A percentile compares a stretch with the other conserved stretches of the same genome.
phyloP scores from a whole-genome alignment of 2,113 vertebrate genomes.

The Phrynosoma platyrhinos region DNA sequence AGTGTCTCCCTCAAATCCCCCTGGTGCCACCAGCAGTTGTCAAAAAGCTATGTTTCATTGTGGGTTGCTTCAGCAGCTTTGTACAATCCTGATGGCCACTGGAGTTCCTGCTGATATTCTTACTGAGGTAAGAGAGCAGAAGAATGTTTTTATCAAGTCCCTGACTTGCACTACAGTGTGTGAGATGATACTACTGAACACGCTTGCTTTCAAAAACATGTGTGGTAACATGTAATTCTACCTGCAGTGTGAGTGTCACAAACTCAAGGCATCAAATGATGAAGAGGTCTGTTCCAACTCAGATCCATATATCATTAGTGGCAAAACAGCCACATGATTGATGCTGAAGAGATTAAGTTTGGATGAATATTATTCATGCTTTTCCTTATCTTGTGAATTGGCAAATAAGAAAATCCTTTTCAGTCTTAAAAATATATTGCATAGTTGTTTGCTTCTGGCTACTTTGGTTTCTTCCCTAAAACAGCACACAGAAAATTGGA shows the following conservation, averaged over 20 bases:
- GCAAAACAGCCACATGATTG: background rate
- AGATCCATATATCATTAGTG: background rate
- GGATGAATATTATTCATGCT: background rate
- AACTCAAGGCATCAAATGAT: background rate
- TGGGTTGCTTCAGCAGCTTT: conserved; percentile 93
- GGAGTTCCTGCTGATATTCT: conserved; percentile 97
- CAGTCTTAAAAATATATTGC: background rate
- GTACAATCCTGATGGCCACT: conserved; percentile 96
- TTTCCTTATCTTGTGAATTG: background rate
- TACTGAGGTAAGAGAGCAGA: conserved; percentile 84
- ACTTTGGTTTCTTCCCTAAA: background rate
- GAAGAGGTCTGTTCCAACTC: background rate
- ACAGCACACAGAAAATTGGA: background rate
- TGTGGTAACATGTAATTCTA: background rate
- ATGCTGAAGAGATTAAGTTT: background rate
- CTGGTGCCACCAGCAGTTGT: conserved; percentile 93
- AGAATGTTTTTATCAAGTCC: too few relatives aligned
- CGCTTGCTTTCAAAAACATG: background rate
- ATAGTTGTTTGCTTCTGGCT: background rate
- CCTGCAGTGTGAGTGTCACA: background rate
- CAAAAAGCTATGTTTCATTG: conserved; percentile 98
- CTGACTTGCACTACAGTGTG: background rate
- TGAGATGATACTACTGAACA: background rate
- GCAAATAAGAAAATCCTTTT: background rate
- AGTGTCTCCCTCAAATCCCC: conserved; percentile 95